phyloP scores from a whole-genome alignment of 2,888 invertebrate genomes.

The Idaea aversata region DNA sequence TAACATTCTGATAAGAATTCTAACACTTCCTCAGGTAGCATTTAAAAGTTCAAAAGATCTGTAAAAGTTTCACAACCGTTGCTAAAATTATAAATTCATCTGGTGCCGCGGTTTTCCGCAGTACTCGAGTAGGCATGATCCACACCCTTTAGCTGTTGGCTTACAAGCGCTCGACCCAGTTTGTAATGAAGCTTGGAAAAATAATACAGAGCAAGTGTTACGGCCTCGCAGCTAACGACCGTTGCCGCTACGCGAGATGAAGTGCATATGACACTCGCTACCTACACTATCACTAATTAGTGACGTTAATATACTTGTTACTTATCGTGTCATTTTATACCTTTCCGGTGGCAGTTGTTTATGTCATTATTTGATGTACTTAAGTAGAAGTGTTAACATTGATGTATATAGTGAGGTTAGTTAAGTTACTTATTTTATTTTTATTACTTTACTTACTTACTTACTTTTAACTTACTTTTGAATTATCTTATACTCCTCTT shows the following conservation, averaged over 20 bases:
- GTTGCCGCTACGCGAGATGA: constrained; percentile 28
- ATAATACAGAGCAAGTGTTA: constrained; percentile 43
- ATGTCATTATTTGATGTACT: not conserved
- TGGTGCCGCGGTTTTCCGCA: constrained; percentile 15
- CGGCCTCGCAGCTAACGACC: constrained; percentile 30
- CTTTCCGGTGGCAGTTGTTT: constrained; percentile 22
- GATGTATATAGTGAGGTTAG: not conserved
- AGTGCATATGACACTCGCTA: constrained; percentile 34
- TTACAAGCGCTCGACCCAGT: constrained; percentile 63
- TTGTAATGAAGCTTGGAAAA: constrained; percentile 52
- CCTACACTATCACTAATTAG: constrained; percentile 37
- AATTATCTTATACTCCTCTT: no score
- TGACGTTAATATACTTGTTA: constrained; percentile 28
- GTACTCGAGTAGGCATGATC: constrained; percentile 21
- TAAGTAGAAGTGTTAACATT: not conserved
- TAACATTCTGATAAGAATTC: not conserved
- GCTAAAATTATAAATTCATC: constrained; percentile 10
- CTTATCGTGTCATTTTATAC: constrained; percentile 18
- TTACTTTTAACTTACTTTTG: no score
- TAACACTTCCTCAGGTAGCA: not conserved
- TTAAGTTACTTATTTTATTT: no score
- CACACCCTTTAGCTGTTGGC: constrained; percentile 38
- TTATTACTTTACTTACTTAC: no score
- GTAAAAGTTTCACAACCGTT: not conserved
- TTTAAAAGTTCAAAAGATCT: not conserved